phyloP scores from a whole-genome alignment of 2,888 invertebrate genomes.

The Tetrapedia diversipes region DNA sequence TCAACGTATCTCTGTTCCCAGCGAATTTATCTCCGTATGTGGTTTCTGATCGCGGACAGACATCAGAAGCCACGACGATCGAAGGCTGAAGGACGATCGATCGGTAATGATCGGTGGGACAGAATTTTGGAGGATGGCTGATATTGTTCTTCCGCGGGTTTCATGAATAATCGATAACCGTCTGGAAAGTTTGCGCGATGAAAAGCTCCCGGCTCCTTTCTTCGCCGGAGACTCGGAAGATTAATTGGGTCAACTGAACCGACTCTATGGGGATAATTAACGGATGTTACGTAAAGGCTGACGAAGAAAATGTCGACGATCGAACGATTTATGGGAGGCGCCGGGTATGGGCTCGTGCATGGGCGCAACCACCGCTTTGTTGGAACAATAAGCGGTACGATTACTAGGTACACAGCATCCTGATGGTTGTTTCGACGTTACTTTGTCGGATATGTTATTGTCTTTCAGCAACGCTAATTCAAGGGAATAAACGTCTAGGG shows the following conservation, averaged over 20 bases:
- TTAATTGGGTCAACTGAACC: constrained; percentile 64
- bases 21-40: constrained; percentile 11
- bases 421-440: too few relatives aligned
- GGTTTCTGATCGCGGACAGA: constrained; percentile 6
- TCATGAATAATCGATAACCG: constrained; percentile 51
- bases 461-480: too few relatives aligned
- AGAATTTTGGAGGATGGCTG: constrained; percentile 8
- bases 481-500: too few relatives aligned
- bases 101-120: background rate
- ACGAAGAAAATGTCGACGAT: constrained; percentile 57
- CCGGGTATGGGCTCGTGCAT: too few relatives aligned
- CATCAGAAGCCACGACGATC: constrained; percentile 1
- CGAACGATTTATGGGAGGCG: constrained; percentile 29
- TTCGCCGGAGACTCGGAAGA: constrained; percentile 35
- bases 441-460: too few relatives aligned
- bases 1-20: background rate
- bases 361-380: constrained; percentile 15
- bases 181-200: constrained; percentile 51
- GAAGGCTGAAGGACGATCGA: constrained; percentile 1
- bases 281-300: constrained; percentile 59
- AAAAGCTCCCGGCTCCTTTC: constrained; percentile 54
- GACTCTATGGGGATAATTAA: constrained; percentile 61
- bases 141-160: background rate
- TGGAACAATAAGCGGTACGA: constrained; percentile 7
- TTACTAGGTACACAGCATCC: too few relatives aligned